Conservation (phyloP, 2,797 vertebrate species). For the Mionectes olivaceus region DNA sequence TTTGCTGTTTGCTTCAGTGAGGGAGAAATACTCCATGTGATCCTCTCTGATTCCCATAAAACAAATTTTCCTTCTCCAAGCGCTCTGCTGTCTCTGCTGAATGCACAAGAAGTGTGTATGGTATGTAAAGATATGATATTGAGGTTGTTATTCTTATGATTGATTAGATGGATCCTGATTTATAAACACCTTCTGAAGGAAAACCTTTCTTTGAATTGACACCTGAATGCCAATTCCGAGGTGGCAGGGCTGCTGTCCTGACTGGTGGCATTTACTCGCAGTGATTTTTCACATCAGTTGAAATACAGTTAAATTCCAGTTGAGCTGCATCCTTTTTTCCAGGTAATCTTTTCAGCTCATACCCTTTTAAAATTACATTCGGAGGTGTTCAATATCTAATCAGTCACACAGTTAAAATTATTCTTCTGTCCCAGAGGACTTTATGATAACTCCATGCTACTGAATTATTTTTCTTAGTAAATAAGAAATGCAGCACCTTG, state of each 20-base stretch:
- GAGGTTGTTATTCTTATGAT: neutral
- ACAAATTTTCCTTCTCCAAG: neutral
- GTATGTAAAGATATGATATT: fast-evolving
- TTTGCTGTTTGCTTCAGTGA: neutral
- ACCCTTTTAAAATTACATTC: neutral
- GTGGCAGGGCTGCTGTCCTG: neutral
- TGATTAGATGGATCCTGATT: neutral
- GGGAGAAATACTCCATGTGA: neutral
- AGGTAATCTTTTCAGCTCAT: neutral
- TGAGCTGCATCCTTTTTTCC: neutral
- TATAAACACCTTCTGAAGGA: neutral
- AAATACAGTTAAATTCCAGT: neutral
- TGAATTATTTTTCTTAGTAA: neutral
- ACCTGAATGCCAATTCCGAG: neutral
- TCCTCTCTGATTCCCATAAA: neutral
- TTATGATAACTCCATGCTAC: neutral
- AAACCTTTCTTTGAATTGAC: neutral
- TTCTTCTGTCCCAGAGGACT: neutral
- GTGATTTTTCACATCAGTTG: neutral
- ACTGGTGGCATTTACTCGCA: neutral
- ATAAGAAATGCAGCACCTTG: neutral
- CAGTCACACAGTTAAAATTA: neutral
- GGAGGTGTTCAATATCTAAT: neutral
- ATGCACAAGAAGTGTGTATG: fast-evolving
- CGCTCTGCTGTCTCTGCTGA: neutral